These are phyloP conservation scores for Haemorhous mexicanus DNA, from an alignment of 2,113 vertebrate species.

Conservation along the genomic window DNA sequence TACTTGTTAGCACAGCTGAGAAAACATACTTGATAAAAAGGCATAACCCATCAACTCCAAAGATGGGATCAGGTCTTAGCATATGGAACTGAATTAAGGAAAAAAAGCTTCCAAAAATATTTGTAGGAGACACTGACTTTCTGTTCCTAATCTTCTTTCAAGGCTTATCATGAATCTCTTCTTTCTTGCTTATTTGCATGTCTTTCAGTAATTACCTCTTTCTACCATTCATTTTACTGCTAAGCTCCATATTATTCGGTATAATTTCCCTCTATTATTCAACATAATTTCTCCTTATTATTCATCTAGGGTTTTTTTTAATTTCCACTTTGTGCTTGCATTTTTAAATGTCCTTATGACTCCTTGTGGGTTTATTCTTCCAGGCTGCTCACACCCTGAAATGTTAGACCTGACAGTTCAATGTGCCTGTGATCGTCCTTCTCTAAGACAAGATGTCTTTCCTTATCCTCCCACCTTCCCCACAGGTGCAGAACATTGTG, in stretches of 20 bases:
- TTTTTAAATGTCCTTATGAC: background rate
- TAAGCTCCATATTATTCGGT: background rate
- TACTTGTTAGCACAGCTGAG: constrained; percentile 15
- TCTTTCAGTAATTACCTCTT: background rate
- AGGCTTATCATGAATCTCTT: background rate
- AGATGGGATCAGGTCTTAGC: background rate
- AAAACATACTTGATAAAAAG: constrained; percentile 17
- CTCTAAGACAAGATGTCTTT: background rate
- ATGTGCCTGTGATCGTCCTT: background rate
- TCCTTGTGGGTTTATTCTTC: background rate
- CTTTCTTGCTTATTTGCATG: background rate
- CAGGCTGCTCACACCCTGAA: background rate
- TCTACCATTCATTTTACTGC: background rate
- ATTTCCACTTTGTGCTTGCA: background rate
- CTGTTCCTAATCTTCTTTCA: background rate
- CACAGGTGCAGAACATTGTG: background rate
- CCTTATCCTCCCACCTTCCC: background rate
- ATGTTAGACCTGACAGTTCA: background rate
- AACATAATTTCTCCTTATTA: background rate
- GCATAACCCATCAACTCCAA: background rate
- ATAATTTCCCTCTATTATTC: background rate
- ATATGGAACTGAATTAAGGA: background rate
- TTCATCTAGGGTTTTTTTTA: background rate
- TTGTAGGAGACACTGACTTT: background rate
- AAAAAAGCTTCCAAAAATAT: constrained; percentile 13